phyloP scores from a whole-genome alignment of 2,113 vertebrate species.

The Barbus barbus region DNA sequence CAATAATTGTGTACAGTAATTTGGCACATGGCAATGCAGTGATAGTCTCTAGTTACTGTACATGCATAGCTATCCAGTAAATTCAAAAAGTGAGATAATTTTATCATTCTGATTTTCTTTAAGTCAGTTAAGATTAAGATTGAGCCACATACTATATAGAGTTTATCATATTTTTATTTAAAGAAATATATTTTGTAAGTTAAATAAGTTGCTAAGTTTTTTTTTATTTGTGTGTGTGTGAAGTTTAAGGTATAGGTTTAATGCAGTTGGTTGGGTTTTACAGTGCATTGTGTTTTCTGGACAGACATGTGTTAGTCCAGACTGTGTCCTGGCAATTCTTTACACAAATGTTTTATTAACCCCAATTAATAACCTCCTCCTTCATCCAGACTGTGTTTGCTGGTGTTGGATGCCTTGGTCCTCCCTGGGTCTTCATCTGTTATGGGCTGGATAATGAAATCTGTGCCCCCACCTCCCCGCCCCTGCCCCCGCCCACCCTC shows the following conservation, averaged over 20 bases:
- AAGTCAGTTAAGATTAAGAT: too few relatives aligned
- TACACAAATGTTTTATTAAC: conserved; percentile 60
- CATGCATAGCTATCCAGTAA: neutral
- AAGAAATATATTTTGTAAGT: too few relatives aligned
- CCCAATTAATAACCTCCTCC: conserved; percentile 60
- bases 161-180: neutral
- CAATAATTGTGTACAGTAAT: neutral
- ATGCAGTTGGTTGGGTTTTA: neutral
- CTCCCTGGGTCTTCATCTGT: conserved; percentile 62
- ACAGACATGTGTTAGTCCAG: conserved; percentile 46
- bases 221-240: neutral
- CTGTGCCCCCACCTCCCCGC: conserved; percentile 67
- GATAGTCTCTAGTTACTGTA: neutral
- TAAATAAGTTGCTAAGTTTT: too few relatives aligned
- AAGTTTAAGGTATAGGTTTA: neutral
- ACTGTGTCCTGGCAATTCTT: conserved; percentile 68
- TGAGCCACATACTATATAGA: neutral
- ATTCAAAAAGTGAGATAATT: neutral
- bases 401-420: conserved; percentile 64
- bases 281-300: neutral
- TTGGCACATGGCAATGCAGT: neutral
- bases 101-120: neutral
- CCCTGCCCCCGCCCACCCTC: too few relatives aligned
- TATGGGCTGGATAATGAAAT: conserved; percentile 62
- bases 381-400: conserved; percentile 46